Evolutionary conservation across 2,888 invertebrate genomes (phyloP), one percentile per base, ranked within the genome.

Genomic region (Scaptodrosophila latifasciaeformis): DNA sequence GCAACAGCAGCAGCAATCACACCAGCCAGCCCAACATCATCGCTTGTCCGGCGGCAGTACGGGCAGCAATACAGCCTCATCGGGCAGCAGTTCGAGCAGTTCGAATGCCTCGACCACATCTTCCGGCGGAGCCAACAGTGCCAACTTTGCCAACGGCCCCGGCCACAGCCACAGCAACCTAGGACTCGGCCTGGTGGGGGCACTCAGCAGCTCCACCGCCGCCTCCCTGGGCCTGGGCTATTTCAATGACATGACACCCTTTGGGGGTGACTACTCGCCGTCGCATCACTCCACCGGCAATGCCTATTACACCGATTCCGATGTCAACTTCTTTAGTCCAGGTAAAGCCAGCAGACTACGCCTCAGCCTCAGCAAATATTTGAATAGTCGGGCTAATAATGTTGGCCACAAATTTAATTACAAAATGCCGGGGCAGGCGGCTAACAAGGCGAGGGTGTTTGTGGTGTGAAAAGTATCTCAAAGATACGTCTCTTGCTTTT

Each of bases 241-340:
- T 63, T 82, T 82, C 37, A 84, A 82, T 54, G 84, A 84, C 51
- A 70, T 85, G 50, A 66, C 83, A 59, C 82, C 84, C 30, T 86
- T 83, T 67, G 80, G 77, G 49, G 84, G 83, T 48, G 86, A 85
- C 57, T 86, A 81, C 64, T 70, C 82, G 62, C 83, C 55, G 31
- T 62, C 51, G 43, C 67, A 58, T 27, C 59, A 57, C 13, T 17
- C 68, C 30, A 53, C 55, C 37, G 67, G 47, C 67, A 83, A 68
- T 70, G 76, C 82, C 43, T 85, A 82, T 51, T 86, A 85, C 59
- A 86, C 85, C 62, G 86, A 86, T 55, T 81, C 86, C 66, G 86
- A 86, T 82, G 82, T 85, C 46, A 86, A 85, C 72, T 84, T 85
- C 72, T 86, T 85, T 62, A 86, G 85, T 69, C 82, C 84, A 84